Evolutionary conservation across 2,888 invertebrate species (phyloP).

Genomic region (Macaria liturata): DNA sequence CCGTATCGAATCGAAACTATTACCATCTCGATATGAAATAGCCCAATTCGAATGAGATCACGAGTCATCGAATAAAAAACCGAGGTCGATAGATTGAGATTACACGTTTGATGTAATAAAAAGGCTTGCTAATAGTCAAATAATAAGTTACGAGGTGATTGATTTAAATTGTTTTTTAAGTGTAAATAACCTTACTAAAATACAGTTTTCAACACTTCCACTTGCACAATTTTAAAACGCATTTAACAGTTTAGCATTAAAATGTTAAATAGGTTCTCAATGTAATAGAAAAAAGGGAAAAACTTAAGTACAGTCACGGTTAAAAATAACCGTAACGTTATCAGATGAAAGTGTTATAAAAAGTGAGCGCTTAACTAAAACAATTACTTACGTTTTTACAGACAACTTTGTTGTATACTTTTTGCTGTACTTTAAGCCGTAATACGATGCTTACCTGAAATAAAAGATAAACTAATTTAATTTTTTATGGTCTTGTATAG

Average conservation of each 20-base stretch:
- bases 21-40: conserved; percentile 11
- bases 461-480: conserved; percentile 16
- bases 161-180: neutral
- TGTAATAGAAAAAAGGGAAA: neutral
- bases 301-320: conserved; percentile 8
- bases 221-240: no score
- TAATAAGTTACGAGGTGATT: conserved; percentile 10
- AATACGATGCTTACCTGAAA: conserved; percentile 42
- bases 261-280: no score
- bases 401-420: neutral
- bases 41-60: conserved; percentile 44
- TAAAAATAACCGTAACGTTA: conserved; percentile 12
- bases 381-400: no score
- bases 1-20: conserved; percentile 12
- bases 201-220: neutral
- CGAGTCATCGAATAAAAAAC: conserved; percentile 37
- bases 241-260: no score
- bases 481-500: no score
- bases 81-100: conserved; percentile 21
- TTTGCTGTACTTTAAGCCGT: conserved; percentile 12
- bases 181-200: neutral
- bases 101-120: conserved; percentile 16
- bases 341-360: conserved; percentile 20
- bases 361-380: neutral
- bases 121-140: conserved; percentile 13